Evolutionary conservation across 2,797 vertebrate genomes (phyloP), one percentile per base, ranked within the genome.

Genomic region (Emydoidea blandingii): DNA sequence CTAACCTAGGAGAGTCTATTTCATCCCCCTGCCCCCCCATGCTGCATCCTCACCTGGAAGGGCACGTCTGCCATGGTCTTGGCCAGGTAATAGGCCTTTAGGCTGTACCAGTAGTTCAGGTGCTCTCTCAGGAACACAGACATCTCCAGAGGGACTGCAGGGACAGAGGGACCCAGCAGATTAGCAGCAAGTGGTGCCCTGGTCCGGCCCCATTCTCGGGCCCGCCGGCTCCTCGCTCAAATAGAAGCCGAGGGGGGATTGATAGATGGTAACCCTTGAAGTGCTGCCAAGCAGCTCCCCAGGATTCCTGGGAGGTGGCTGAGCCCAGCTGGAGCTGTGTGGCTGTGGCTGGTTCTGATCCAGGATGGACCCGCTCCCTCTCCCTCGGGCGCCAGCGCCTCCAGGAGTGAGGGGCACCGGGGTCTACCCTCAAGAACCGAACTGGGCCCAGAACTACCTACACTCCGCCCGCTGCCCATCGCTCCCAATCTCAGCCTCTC

Each of bases 81-180:
- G 59, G 99, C 99, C 95, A 99, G 97, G 95, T 99, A 99, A 97
- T 99, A 99, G 0, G 99, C 99, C 96, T 99, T 99, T 95, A 99
- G 98, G 97, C 99, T 99, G 98, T 99, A 99, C 99, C 99, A 99
- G 98, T 99, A 99, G 98, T 99, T 99, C 92, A 99, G 97, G 97
- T 99, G 99, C 96, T 99, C 99, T 95, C 99, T 98, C 93, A 99
- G 83, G 96, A 99, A 99, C 53, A 99, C 99, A 0, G 99, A 98
- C 99, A 99, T 99, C 98, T 99, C 99, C 97, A 99, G 97, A 92
- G 99, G 99, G 98, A 99, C 99, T 99, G 98, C 76, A 81, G 57
- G 31, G 76, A 76, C 83, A 92, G 8, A 82, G 4, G 91, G 52
- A 79, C 23, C 44, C 16, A 3, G 19, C 53, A 34, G 37, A 31